Conservation (phyloP, 2,888 invertebrate genomes). For the Idaea dimidiata region DNA sequence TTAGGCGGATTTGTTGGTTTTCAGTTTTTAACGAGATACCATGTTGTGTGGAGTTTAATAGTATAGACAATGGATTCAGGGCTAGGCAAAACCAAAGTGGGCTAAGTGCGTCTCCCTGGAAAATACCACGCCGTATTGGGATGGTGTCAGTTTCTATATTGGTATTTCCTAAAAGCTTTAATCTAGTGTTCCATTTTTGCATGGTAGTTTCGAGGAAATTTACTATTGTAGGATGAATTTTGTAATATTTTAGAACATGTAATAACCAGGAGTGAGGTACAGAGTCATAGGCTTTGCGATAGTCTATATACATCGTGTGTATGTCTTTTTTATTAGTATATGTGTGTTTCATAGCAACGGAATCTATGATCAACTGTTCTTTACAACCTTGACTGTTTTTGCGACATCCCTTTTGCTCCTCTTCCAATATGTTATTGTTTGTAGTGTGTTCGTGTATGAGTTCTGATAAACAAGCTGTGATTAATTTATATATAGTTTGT, state of each 20-base stretch:
- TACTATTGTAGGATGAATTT: slow-evolving; percentile 24
- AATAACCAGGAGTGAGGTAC: slow-evolving; percentile 23
- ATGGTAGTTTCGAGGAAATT: slow-evolving; percentile 7
- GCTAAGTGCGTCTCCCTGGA: background rate
- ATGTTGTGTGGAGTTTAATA: slow-evolving; percentile 2
- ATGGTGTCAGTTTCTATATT: background rate
- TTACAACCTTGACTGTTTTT: slow-evolving; percentile 22
- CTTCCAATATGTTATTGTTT: slow-evolving; percentile 23
- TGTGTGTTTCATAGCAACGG: slow-evolving; percentile 16
- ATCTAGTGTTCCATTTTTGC: slow-evolving; percentile 18
- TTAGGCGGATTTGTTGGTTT: background rate
- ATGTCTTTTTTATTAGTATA: slow-evolving; percentile 25
- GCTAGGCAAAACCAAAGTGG: slow-evolving; percentile 12
- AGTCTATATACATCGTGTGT: slow-evolving; percentile 27
- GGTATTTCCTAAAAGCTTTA: background rate
- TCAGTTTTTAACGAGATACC: background rate
- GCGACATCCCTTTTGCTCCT: slow-evolving; percentile 29
- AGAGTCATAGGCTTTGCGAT: slow-evolving; percentile 29
- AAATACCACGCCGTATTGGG: background rate
- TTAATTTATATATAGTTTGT: slow-evolving; percentile 32
- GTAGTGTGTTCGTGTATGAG: slow-evolving; percentile 21
- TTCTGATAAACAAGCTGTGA: slow-evolving; percentile 25
- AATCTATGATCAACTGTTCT: background rate
- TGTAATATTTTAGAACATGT: slow-evolving; percentile 11
- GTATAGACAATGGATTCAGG: slow-evolving; percentile 13